A percentile compares a stretch with the other conserved stretches of the same genome.
These are phyloP conservation scores for Myotis davidii DNA, from an alignment of 2,113 vertebrate genomes.

Conservation along the genomic window DNA sequence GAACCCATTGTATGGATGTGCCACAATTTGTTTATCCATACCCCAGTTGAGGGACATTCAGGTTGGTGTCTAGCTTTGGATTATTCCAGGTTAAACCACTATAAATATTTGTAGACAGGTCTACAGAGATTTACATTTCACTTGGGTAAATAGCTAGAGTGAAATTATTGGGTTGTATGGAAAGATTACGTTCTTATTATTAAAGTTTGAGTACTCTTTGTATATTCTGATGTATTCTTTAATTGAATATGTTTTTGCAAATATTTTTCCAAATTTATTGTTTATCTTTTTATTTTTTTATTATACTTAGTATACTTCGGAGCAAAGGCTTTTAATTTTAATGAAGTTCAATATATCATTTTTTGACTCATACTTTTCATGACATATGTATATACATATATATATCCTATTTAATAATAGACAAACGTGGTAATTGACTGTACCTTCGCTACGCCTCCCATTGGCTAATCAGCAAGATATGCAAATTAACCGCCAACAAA, in stretches of 20 bases:
- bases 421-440: too few species aligned
- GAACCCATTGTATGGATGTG: not conserved
- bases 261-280: not conserved
- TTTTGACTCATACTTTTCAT: not conserved
- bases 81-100: not conserved
- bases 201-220: not conserved
- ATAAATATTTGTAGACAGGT: not conserved
- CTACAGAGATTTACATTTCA: not conserved
- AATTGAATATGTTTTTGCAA: not conserved
- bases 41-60: not conserved
- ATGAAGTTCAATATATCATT: not conserved
- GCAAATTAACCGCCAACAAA: too few species aligned
- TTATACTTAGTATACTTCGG: not conserved
- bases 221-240: not conserved
- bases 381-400: too few species aligned
- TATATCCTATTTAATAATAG: too few species aligned
- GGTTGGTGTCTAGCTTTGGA: not conserved
- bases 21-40: not conserved
- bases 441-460: too few species aligned
- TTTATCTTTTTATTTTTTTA: not conserved
- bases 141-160: not conserved
- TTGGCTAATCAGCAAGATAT: too few species aligned
- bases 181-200: not conserved
- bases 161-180: not conserved
- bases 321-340: not conserved